Percentiles rank a stretch among this genome's conserved stretches.
These are phyloP conservation scores for Andrena cerasifolii DNA, from an alignment of 1,140 invertebrate genomes.

Conservation along the genomic window DNA sequence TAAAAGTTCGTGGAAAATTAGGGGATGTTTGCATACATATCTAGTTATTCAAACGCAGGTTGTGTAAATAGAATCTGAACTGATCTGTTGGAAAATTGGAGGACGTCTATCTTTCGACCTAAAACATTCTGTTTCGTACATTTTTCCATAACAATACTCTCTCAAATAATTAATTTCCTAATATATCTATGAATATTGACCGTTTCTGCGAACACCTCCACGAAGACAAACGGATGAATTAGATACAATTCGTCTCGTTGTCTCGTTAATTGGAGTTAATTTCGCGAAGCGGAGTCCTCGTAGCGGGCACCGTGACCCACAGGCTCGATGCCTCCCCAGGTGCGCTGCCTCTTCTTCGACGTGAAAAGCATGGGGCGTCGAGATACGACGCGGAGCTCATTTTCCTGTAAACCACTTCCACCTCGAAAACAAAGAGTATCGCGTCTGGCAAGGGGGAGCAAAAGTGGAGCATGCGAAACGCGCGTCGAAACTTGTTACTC, in stretches of 20 bases:
- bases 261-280: slow-evolving; percentile 19
- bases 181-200: too few species aligned
- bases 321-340: too few species aligned
- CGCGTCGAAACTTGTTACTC: slow-evolving; percentile 67
- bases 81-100: too few species aligned
- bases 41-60: too few species aligned
- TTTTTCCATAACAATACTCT: neutral
- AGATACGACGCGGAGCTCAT: slow-evolving; percentile 28
- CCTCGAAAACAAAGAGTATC: slow-evolving; percentile 24
- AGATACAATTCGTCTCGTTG: neutral
- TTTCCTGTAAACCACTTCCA: slow-evolving; percentile 40
- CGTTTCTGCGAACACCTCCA: too few species aligned
- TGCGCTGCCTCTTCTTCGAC: neutral
- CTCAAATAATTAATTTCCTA: too few species aligned
- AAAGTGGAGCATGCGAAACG: slow-evolving; percentile 62
- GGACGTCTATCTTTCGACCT: too few species aligned
- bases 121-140: too few species aligned
- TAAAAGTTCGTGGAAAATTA: too few species aligned
- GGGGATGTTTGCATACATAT: too few species aligned
- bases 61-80: too few species aligned
- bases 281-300: neutral
- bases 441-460: neutral
- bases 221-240: neutral
- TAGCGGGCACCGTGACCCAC: neutral
- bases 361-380: neutral